These are phyloP conservation scores for Hylaeus anthracinus DNA, from an alignment of 1,140 invertebrate species.

Conservation along the genomic window DNA sequence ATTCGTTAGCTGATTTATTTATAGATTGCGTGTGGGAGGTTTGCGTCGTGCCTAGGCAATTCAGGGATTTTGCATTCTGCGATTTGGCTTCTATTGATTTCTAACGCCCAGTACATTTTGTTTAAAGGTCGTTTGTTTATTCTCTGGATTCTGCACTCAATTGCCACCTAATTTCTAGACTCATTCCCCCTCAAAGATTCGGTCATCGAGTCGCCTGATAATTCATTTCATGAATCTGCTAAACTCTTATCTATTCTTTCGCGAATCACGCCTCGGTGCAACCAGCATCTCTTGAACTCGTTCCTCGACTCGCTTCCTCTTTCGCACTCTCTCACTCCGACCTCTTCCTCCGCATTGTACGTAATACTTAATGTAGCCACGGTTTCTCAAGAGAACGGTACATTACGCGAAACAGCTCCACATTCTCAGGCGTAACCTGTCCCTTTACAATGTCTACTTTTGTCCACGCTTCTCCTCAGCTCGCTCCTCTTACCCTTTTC, in stretches of 20 bases:
- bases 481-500: background rate
- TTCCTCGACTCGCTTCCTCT: background rate
- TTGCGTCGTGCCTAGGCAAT: too few species aligned
- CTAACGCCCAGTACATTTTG: too few species aligned
- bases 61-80: too few species aligned
- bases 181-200: background rate
- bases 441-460: conserved; percentile 17
- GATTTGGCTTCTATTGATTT: too few species aligned
- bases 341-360: background rate
- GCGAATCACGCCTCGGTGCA: background rate
- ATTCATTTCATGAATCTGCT: background rate
- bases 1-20: too few species aligned
- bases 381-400: background rate
- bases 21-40: too few species aligned
- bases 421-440: conserved; percentile 7
- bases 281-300: too few species aligned
- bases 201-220: background rate
- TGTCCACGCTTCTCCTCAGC: background rate
- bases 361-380: conserved; percentile 21
- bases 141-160: background rate
- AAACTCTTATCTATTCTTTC: background rate
- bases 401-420: conserved; percentile 18
- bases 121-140: too few species aligned
- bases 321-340: background rate
- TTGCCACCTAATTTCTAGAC: background rate